Percentiles rank a stretch among this genome's conserved stretches.
These are phyloP conservation scores for Decapterus maruadsi DNA, from an alignment of 2,797 vertebrate species.

Conservation along the genomic window DNA sequence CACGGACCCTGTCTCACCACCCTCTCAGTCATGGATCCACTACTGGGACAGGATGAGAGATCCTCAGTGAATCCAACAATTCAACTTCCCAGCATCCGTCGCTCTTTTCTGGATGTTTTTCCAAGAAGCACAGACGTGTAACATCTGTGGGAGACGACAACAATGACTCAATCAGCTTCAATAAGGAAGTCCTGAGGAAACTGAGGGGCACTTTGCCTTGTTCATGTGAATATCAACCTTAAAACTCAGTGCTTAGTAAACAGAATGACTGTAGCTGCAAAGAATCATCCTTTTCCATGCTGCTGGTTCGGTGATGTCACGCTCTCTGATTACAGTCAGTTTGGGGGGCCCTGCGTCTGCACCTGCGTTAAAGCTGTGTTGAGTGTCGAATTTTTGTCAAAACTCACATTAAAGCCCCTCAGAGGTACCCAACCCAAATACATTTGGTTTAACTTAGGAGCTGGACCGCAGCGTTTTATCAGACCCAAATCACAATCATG, in stretches of 20 bases:
- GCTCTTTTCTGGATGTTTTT: background rate
- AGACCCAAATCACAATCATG: slow-evolving; percentile 46
- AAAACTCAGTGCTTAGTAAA: slow-evolving; percentile 10
- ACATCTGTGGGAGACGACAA: slow-evolving; percentile 15
- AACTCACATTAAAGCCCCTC: slow-evolving; percentile 34
- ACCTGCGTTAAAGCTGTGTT: slow-evolving; percentile 47
- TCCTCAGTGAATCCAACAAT: slow-evolving; percentile 7
- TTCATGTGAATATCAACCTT: slow-evolving; percentile 20
- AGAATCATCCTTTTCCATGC: background rate
- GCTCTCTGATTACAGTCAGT: slow-evolving; percentile 10
- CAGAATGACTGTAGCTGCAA: background rate
- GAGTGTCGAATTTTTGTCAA: slow-evolving; percentile 41
- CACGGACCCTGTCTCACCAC: background rate
- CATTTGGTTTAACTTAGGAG: slow-evolving; percentile 80
- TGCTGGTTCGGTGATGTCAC: background rate
- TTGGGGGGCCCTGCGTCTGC: background rate
- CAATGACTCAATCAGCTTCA: slow-evolving; percentile 27
- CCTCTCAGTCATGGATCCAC: slow-evolving; percentile 11
- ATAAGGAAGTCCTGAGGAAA: slow-evolving; percentile 52
- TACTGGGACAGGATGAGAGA: background rate
- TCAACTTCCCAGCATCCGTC: background rate
- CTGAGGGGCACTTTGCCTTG: slow-evolving; percentile 24
- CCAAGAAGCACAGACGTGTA: background rate
- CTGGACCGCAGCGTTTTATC: slow-evolving; percentile 45
- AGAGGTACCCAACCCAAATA: slow-evolving; percentile 55